A percentile compares a stretch with the other conserved stretches of the same genome.
Evolutionary conservation across 1,140 invertebrate genomes (phyloP).

Genomic region (Pseudachorutes palmiensis): DNA sequence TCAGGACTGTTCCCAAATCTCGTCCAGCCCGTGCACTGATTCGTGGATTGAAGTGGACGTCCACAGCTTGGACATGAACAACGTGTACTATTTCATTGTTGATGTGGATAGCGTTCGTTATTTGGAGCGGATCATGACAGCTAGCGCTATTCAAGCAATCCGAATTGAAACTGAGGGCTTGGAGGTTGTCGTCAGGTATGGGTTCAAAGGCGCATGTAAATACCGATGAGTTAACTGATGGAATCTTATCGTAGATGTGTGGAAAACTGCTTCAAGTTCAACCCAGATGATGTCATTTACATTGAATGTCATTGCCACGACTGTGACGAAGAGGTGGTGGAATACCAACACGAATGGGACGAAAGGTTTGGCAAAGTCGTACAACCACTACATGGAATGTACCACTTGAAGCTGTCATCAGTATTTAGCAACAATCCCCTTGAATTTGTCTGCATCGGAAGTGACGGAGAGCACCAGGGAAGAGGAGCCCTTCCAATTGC

Average conservation of each 20-base stretch:
- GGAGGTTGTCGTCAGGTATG: not conserved
- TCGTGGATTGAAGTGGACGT: not conserved
- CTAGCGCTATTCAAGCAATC: not conserved
- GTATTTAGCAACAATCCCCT: not conserved
- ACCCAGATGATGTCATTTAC: not conserved
- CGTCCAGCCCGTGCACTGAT: not conserved
- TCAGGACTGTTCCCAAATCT: not conserved
- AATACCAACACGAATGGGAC: not conserved
- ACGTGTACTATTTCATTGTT: not conserved
- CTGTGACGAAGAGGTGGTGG: not conserved
- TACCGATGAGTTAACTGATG: not conserved
- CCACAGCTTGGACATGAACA: not conserved
- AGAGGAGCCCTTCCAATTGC: not conserved
- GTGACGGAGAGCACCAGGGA: not conserved
- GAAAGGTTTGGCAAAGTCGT: not conserved
- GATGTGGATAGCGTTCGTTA: not conserved
- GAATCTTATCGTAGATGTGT: not conserved
- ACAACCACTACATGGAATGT: not conserved
- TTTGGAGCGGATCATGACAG: not conserved
- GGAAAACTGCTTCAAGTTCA: not conserved
- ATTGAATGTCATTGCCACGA: not conserved
- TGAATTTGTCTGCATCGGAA: not conserved
- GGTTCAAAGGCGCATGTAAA: not conserved
- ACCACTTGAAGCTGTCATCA: not conserved
- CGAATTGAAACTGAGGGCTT: not conserved